Base-by-base conservation (phyloP, 92 coral and sea anemone genomes). In the Bergia sp. region DNA sequence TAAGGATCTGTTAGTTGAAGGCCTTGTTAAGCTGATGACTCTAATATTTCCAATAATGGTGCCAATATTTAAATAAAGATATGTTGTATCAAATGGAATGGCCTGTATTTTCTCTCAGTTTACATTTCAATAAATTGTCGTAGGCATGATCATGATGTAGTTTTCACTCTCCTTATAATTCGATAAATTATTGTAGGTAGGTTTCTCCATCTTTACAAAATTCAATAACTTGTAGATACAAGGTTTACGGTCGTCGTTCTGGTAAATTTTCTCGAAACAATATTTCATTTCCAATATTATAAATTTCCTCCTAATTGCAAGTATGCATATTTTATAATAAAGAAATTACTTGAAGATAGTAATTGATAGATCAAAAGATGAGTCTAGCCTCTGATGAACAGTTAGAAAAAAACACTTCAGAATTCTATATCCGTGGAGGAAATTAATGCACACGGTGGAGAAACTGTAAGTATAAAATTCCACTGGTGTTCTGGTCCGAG, bases 381-480 rank as follows among this genome's bases (percentile, higher is more conserved):
- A 69, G 75, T 69, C 75, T 12, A 69, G 75, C 75, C 75, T 69
- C 75, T 6, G 75, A 69, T 69, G 75, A 69, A 69, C 75, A 12
- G 75, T 69, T 12, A 69, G 75, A 69, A 69, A 55, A 69, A 69
- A 69, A 12, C 75, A 69, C 75, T 69, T 69, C 37, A 69, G 75
- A 69, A 69, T 69, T 69, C 75, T 12, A 69, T 69, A 69, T 69
- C 75, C 75, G 75, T 69, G 75, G 75, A 69, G 37, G 75, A 23
- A 69, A 69, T 69, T 69, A 69, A n/a, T 69, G 75, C 75, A 69
- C 75, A 69, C 75, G 75, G 75, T 69, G 75, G 75, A 69, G 75
- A 69, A 69, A 69, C 75, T 69, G 37, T 23, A 23, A 12, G 75
- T 69, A 69, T 13, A 69, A 69, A 69, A 69, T 69, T 69, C 75